A percentile compares a stretch with the other conserved stretches of the same genome.
These are phyloP conservation scores for Drosophila asahinai DNA, from an alignment of 1,140 invertebrate genomes.

Conservation along the genomic window DNA sequence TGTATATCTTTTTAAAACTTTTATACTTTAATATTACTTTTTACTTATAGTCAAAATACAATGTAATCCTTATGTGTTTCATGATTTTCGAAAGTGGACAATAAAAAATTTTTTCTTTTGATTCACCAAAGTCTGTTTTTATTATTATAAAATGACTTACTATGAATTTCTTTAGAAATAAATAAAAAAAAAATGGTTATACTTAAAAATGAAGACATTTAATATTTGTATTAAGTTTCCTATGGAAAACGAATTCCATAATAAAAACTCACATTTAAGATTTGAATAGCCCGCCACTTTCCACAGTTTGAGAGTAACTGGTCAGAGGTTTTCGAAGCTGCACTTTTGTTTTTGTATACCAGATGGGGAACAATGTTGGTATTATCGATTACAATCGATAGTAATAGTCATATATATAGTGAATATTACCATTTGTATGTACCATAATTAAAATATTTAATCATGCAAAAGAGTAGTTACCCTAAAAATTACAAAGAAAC, in stretches of 20 bases:
- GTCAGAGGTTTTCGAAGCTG: neutral
- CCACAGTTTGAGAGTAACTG: conserved; percentile 2
- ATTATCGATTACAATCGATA: neutral
- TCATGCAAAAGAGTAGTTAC: too few relatives aligned
- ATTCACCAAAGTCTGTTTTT: neutral
- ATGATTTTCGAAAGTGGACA: neutral
- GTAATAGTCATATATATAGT: too few relatives aligned
- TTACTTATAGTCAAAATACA: too few relatives aligned
- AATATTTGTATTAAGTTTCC: too few relatives aligned
- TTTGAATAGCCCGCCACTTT: conserved; percentile 5
- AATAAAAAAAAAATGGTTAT: neutral
- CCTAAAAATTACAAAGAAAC: too few relatives aligned
- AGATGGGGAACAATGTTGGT: too few relatives aligned
- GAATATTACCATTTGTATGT: too few relatives aligned
- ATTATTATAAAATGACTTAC: neutral
- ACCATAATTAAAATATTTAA: too few relatives aligned
- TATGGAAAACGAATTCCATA: too few relatives aligned
- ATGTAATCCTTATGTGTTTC: too few relatives aligned
- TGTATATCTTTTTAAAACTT: neutral
- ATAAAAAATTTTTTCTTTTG: neutral
- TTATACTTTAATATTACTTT: too few relatives aligned
- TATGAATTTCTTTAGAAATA: neutral
- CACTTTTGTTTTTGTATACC: neutral
- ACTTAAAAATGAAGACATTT: neutral
- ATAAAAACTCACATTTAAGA: neutral